Percentiles rank a stretch among this genome's conserved stretches.
Conservation (phyloP, 2,888 invertebrate genomes). For the Mythimna pallens region DNA sequence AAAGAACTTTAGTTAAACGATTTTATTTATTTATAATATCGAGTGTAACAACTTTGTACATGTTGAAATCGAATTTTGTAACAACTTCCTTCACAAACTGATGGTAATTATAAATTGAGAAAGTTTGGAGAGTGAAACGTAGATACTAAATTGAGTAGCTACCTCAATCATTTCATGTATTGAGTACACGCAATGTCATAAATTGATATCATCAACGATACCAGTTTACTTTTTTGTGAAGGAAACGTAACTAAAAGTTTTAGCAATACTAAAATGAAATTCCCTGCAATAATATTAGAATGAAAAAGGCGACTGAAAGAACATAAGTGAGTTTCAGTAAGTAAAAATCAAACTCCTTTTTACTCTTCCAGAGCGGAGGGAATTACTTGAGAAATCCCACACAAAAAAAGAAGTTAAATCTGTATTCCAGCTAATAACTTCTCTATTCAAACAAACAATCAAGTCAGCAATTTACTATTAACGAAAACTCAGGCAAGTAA, state of each 20-base stretch:
- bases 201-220: slow-evolving; percentile 56
- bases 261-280: slow-evolving; percentile 12
- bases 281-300: slow-evolving; percentile 13
- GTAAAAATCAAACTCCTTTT: no score
- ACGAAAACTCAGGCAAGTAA: slow-evolving; percentile 41
- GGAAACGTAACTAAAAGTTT: slow-evolving; percentile 18
- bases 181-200: slow-evolving; percentile 52
- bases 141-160: slow-evolving; percentile 46
- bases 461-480: slow-evolving; percentile 34
- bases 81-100: slow-evolving; percentile 61
- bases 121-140: slow-evolving; percentile 56
- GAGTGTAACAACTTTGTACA: slow-evolving; percentile 46
- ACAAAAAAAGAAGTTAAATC: background rate
- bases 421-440: background rate
- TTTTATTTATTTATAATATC: slow-evolving; percentile 51
- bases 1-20: slow-evolving; percentile 39
- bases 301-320: no score
- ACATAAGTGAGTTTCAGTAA: no score
- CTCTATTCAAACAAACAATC: slow-evolving; percentile 25
- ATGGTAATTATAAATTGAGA: slow-evolving; percentile 63
- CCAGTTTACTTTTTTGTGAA: slow-evolving; percentile 11
- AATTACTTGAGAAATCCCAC: no score
- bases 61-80: slow-evolving; percentile 56
- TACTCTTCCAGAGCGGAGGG: no score
- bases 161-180: slow-evolving; percentile 59